Evolutionary conservation across 2,113 vertebrate genomes (phyloP).

Genomic region (Sus scrofa): T2T-Sscrofa CM000812.6:262337001-262337500

Average conservation of each 20-base stretch:
- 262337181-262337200: neutral
- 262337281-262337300: neutral
- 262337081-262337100: neutral
- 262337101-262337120: too few species aligned
- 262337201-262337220: neutral
- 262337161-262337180: neutral
- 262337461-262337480: neutral
- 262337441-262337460: neutral
- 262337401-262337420: neutral
- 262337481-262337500: neutral
- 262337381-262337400: neutral
- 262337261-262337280: neutral
- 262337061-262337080: neutral
- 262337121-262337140: neutral
- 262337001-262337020: neutral
- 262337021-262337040: neutral
- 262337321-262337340: neutral
- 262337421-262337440: neutral
- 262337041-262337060: neutral
- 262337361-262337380: neutral
- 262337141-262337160: neutral
- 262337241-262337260: neutral
- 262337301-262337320: neutral
- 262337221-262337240: neutral
- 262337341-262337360: neutral